A percentile compares a stretch with the other conserved stretches of the same genome.
phyloP scores from a whole-genome alignment of 2,113 vertebrate species.

The Numida meleagris region DNA sequence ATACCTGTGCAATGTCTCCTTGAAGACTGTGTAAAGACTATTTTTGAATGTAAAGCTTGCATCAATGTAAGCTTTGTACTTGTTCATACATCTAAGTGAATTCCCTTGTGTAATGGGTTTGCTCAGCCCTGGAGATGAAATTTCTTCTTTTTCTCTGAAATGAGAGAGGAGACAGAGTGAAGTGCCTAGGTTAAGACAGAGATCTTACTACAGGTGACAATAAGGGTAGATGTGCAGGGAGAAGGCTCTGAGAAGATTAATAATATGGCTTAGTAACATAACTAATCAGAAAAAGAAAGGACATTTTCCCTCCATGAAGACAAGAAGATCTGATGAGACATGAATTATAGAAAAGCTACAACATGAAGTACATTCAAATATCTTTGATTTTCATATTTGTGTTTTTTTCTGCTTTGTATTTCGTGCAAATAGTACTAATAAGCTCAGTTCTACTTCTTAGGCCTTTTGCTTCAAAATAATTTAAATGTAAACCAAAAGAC shows the following conservation, averaged over 20 bases:
- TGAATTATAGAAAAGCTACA: not conserved
- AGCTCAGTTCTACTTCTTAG: not conserved
- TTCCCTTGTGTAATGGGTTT: not conserved
- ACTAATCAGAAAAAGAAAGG: not conserved
- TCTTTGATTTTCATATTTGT: not conserved
- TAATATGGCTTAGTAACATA: not conserved
- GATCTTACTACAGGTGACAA: not conserved
- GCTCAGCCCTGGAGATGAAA: not conserved
- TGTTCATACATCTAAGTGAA: not conserved
- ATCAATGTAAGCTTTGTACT: not conserved
- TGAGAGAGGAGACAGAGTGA: not conserved
- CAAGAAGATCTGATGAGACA: not conserved
- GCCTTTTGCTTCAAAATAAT: not conserved
- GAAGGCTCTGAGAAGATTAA: not conserved
- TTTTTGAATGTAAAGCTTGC: not conserved
- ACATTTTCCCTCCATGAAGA: fast-evolving
- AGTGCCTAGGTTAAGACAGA: not conserved
- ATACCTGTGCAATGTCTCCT: not conserved
- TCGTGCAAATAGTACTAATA: not conserved
- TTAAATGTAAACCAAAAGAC: not conserved
- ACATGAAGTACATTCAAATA: not conserved
- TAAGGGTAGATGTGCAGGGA: not conserved
- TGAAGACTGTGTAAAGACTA: not conserved
- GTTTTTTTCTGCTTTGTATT: not conserved
- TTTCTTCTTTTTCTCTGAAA: constrained; percentile 19